Conservation (phyloP, 2,113 vertebrate species). For the Ceyx margarethae region DNA sequence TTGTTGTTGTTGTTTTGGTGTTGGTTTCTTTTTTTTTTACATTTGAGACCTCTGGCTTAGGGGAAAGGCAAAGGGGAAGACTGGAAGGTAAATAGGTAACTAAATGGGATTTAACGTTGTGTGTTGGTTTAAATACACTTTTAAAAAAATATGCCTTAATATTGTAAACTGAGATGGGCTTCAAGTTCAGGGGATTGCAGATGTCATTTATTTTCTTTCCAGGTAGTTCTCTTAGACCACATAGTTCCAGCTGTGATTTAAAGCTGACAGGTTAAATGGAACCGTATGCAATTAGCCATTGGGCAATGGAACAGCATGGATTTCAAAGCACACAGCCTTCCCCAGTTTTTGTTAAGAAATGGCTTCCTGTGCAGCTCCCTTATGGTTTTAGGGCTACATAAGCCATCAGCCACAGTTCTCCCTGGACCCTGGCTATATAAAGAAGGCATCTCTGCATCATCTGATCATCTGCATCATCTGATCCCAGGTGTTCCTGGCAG, state of each 20-base stretch:
- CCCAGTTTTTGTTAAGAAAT: accelerated
- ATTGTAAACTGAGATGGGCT: slow-evolving; percentile 5
- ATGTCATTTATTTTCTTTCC: slow-evolving; percentile 50
- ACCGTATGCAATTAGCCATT: not conserved
- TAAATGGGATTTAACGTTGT: not conserved
- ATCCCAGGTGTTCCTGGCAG: not conserved
- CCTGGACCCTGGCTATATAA: accelerated
- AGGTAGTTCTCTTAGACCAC: slow-evolving; percentile 6
- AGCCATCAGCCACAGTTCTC: accelerated
- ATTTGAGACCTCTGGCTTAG: not conserved
- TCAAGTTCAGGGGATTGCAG: not conserved
- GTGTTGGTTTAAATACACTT: not conserved
- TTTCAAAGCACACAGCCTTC: not conserved
- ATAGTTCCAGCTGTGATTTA: slow-evolving; percentile 4
- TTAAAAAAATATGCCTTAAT: not conserved
- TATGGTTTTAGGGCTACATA: accelerated
- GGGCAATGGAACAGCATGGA: not conserved
- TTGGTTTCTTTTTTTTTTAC: not conserved
- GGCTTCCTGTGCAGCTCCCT: not conserved
- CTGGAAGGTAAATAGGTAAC: not conserved
- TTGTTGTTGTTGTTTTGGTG: too few relatives aligned
- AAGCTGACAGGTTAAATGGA: not conserved
- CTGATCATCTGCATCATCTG: too few relatives aligned
- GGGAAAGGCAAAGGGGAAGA: not conserved
- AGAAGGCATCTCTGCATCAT: too few relatives aligned